Evolutionary conservation across 2,113 vertebrate genomes (phyloP).

Genomic region (Collichthys lucidus): DNA sequence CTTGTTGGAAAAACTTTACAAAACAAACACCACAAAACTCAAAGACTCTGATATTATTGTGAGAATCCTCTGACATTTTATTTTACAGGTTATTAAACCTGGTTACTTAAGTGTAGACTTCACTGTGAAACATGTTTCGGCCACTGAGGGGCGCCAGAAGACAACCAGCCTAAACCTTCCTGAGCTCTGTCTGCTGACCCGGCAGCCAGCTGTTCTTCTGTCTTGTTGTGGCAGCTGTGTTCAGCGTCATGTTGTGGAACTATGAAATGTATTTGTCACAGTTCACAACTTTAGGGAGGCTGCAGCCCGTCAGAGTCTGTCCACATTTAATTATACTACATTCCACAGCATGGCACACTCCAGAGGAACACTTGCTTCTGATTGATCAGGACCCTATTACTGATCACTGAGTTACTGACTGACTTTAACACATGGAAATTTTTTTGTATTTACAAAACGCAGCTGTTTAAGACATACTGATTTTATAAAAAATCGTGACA

Average conservation of each 20-base stretch:
- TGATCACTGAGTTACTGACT: neutral
- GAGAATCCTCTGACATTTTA: neutral
- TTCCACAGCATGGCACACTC: neutral
- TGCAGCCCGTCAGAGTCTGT: conserved; percentile 12
- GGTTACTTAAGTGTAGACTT: neutral
- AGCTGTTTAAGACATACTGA: neutral
- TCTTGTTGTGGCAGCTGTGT: conserved; percentile 35
- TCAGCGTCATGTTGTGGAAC: neutral
- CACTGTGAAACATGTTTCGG: neutral
- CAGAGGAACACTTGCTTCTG: neutral
- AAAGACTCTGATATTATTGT: neutral
- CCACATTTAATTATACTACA: neutral
- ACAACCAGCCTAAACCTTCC: neutral
- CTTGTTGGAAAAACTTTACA: neutral
- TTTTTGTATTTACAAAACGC: neutral
- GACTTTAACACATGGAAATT: too few relatives aligned
- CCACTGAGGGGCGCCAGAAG: conserved; percentile 2
- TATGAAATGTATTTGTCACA: conserved; percentile 25
- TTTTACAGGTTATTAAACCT: neutral
- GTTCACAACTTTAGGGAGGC: conserved; percentile 16
- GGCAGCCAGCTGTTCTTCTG: neutral
- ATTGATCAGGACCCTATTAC: neutral
- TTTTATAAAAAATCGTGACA: neutral
- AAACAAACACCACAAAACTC: too few relatives aligned
- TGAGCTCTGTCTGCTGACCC: neutral